These are phyloP conservation scores for Peromyscus leucopus DNA, from an alignment of 2,113 vertebrate genomes.

Conservation along the genomic window DNA sequence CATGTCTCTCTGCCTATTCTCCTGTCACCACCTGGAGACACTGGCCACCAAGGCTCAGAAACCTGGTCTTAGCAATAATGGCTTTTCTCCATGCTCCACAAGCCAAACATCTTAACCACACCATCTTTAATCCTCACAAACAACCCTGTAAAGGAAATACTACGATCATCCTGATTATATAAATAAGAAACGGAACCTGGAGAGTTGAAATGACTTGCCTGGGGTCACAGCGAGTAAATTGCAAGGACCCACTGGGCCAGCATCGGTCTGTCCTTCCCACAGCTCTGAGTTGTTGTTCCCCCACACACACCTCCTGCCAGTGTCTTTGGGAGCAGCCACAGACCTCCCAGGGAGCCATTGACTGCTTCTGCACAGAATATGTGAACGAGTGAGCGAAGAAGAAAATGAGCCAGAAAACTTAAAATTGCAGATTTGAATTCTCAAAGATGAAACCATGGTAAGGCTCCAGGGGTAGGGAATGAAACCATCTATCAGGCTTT, in stretches of 20 bases:
- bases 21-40: not conserved
- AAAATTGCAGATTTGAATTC: not conserved
- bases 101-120: accelerated
- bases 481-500: not conserved
- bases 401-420: not conserved
- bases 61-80: accelerated
- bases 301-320: not conserved
- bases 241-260: not conserved
- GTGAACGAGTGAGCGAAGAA: not conserved
- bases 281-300: not conserved
- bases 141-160: not conserved
- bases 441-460: not conserved
- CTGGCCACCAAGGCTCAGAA: not conserved
- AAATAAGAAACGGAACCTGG: not conserved
- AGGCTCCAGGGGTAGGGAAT: not conserved
- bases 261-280: not conserved
- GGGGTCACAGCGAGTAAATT: not conserved
- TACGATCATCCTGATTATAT: not conserved
- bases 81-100: accelerated
- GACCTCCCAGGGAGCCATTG: not conserved
- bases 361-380: not conserved
- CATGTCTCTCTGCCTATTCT: accelerated
- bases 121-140: not conserved
- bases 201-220: not conserved
- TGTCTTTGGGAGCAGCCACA: not conserved